phyloP scores from a whole-genome alignment of 2,888 invertebrate species.

The Orthosia cruda region DNA sequence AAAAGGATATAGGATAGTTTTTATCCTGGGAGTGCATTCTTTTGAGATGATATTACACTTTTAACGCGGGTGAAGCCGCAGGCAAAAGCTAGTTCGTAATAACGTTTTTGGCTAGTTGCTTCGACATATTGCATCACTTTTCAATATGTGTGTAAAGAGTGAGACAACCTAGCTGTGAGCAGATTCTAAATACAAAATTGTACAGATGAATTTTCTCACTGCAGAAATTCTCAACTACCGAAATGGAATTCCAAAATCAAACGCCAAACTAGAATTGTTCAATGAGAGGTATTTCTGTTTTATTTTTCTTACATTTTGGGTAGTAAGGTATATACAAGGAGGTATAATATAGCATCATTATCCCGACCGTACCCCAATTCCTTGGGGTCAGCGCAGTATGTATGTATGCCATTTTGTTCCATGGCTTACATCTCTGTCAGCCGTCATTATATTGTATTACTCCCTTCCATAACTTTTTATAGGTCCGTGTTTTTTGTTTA shows the following conservation, averaged over 20 bases:
- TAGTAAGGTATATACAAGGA: not conserved
- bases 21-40: too few relatives aligned
- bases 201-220: not conserved
- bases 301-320: not conserved
- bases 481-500: too few relatives aligned
- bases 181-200: not conserved
- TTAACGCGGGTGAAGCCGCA: too few relatives aligned
- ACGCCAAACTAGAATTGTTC: not conserved
- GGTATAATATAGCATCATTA: slow-evolving; percentile 29
- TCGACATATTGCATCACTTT: slow-evolving; percentile 31
- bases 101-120: slow-evolving; percentile 9
- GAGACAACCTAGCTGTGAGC: not conserved
- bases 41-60: too few relatives aligned
- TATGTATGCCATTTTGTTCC: not conserved
- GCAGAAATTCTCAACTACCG: not conserved
- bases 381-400: slow-evolving; percentile 19
- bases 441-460: not conserved
- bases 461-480: not conserved
- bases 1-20: too few relatives aligned
- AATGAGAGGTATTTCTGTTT: not conserved
- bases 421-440: not conserved
- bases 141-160: not conserved
- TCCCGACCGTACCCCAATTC: not conserved
- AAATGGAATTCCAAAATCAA: not conserved
- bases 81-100: not conserved